Conservation (phyloP, 1,140 invertebrate genomes). For the Chelonus insularis region DNA sequence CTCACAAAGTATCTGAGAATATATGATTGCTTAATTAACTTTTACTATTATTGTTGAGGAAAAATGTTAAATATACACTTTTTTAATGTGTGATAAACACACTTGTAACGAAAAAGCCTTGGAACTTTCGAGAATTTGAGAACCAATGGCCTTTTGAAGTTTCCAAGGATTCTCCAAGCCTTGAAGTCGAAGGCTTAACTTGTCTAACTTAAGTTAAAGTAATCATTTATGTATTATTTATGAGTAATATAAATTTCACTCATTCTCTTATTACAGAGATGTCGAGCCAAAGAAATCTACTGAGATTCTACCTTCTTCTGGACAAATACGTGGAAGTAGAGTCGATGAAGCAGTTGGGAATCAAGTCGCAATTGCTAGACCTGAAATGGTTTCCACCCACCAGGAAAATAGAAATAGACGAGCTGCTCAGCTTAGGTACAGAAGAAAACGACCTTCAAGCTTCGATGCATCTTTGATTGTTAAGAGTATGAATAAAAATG, state of each 20-base stretch:
- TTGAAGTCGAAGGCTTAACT: no score
- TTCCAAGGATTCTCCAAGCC: no score
- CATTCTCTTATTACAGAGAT: slow-evolving; percentile 3
- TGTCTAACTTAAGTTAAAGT: no score
- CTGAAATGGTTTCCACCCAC: slow-evolving; percentile 32
- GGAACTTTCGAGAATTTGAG: no score
- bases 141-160: no score
- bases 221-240: no score
- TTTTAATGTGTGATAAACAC: no score
- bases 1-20: no score
- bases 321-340: not conserved
- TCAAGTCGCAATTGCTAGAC: slow-evolving; percentile 20
- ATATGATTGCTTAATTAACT: no score
- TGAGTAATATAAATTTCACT: not conserved
- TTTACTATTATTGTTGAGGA: no score
- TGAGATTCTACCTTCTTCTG: not conserved
- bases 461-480: slow-evolving; percentile 44
- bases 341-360: slow-evolving; percentile 5
- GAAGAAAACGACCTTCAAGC: slow-evolving; percentile 41
- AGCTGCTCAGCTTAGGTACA: slow-evolving; percentile 37
- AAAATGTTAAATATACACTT: no score
- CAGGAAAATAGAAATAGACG: slow-evolving; percentile 43
- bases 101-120: no score
- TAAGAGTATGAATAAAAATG: slow-evolving; percentile 35
- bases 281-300: slow-evolving; percentile 13